Evolutionary conservation across 2,797 vertebrate species (phyloP).

Genomic region (Rallus crepitans): DNA sequence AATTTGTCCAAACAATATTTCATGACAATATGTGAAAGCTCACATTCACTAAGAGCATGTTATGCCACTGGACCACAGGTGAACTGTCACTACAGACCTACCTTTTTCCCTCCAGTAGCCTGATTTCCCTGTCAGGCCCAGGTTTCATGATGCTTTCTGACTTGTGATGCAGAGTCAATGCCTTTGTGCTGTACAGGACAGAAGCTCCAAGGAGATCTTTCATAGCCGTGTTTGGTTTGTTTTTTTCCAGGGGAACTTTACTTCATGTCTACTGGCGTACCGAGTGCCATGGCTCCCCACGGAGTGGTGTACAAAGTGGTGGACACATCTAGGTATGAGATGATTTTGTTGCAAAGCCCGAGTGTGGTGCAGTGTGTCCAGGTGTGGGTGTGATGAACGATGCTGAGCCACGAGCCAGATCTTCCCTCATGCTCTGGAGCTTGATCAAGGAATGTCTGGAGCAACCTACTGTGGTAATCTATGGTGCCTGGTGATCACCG

Average conservation of each 20-base stretch:
- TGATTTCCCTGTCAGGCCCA: background rate
- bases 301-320: constrained; percentile 94
- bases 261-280: constrained; percentile 91
- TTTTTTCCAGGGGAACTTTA: constrained; percentile 89
- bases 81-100: background rate
- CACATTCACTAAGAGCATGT: background rate
- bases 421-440: background rate
- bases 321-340: constrained; percentile 90
- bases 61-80: background rate
- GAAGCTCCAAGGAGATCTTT: background rate
- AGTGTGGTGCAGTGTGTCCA: background rate
- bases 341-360: background rate
- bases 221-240: background rate
- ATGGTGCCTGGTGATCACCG: background rate
- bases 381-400: background rate
- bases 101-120: background rate
- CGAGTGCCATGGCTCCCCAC: constrained; percentile 86
- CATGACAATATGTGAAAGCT: background rate
- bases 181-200: background rate
- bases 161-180: background rate
- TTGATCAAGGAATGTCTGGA: background rate
- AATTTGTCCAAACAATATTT: background rate
- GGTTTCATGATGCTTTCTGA: background rate
- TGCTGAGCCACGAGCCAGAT: background rate
- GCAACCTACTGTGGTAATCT: accelerated